phyloP scores from a whole-genome alignment of 1,140 invertebrate species.

The Dendrolimus punctatus region DNA sequence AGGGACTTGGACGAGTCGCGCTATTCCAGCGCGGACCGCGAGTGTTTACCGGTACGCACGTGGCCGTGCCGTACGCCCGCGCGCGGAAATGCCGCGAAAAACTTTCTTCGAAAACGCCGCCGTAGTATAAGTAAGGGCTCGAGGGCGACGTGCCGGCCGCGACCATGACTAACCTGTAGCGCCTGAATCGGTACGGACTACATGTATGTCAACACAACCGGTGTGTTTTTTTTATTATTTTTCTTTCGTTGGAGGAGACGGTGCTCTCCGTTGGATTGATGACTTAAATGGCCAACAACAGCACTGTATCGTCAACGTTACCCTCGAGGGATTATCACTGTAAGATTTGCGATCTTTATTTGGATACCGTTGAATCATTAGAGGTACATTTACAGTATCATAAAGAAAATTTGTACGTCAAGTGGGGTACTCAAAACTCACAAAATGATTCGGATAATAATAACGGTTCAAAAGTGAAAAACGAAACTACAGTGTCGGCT shows the following conservation, averaged over 20 bases:
- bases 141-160: constrained; percentile 29
- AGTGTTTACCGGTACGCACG: constrained; percentile 64
- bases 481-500: constrained; percentile 67
- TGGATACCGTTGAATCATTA: constrained; percentile 82
- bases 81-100: constrained; percentile 60
- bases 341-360: constrained; percentile 81
- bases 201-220: constrained; percentile 51
- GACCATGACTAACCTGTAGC: constrained; percentile 54
- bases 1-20: constrained; percentile 18
- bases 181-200: constrained; percentile 44
- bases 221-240: constrained; percentile 62
- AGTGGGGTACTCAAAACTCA: constrained; percentile 79
- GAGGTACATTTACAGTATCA: constrained; percentile 86
- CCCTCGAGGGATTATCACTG: constrained; percentile 75
- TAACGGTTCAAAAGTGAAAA: constrained; percentile 74
- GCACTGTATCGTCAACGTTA: constrained; percentile 55
- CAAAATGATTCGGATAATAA: constrained; percentile 78
- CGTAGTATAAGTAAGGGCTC: constrained; percentile 37
- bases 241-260: constrained; percentile 68
- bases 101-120: constrained; percentile 58
- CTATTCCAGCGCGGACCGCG: constrained; percentile 14
- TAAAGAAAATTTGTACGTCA: constrained; percentile 81
- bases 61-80: constrained; percentile 48
- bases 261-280: constrained; percentile 57
- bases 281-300: constrained; percentile 73